phyloP scores from a whole-genome alignment of 2,888 invertebrate species.

The Acanthosepion esculentum region DNA sequence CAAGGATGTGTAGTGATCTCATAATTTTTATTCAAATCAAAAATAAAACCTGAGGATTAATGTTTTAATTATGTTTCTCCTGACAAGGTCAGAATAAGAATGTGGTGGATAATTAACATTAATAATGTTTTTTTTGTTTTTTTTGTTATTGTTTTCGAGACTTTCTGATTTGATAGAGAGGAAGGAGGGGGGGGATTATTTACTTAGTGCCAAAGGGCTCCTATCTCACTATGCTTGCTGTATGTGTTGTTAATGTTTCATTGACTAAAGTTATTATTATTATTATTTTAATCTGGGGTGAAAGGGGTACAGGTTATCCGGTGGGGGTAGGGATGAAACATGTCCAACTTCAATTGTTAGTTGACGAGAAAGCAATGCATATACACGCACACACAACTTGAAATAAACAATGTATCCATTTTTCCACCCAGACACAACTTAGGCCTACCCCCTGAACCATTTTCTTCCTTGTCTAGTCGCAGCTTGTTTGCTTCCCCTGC shows the following conservation, averaged over 20 bases:
- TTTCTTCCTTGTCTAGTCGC: neutral
- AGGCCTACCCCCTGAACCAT: neutral
- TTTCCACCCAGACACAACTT: neutral
- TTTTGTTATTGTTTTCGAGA: too few relatives aligned
- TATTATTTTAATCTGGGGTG: neutral
- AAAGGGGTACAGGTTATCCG: neutral
- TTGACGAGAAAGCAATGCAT: too few relatives aligned
- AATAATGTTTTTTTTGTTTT: too few relatives aligned
- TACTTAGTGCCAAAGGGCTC: neutral
- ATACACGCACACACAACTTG: neutral
- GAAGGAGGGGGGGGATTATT: too few relatives aligned
- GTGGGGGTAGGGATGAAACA: neutral
- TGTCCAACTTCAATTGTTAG: neutral
- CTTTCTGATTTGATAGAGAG: too few relatives aligned
- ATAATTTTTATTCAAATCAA: too few relatives aligned
- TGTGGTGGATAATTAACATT: too few relatives aligned
- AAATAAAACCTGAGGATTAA: too few relatives aligned
- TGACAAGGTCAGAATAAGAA: too few relatives aligned
- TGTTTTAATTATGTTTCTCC: too few relatives aligned
- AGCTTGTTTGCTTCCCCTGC: neutral
- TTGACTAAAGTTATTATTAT: neutral
- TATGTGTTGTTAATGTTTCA: neutral
- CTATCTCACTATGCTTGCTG: neutral
- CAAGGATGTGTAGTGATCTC: too few relatives aligned
- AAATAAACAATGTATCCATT: neutral